Conservation (phyloP, 2,888 invertebrate genomes). For the Caenorhabditis doughertyi region DNA sequence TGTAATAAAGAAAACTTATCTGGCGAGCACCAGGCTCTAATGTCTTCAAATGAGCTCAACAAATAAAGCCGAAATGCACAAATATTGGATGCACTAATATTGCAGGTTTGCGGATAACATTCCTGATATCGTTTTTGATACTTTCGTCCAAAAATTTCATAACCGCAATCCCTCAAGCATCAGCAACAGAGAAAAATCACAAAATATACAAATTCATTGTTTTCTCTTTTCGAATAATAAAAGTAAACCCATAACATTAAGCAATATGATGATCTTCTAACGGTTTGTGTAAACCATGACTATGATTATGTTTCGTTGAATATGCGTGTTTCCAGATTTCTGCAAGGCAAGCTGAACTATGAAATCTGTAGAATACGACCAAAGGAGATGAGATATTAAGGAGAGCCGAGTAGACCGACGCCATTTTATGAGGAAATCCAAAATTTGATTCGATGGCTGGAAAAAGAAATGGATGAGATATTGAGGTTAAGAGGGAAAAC, state of each 20-base stretch:
- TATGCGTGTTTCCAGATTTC: conserved; percentile 75
- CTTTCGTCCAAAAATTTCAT: conserved; percentile 6
- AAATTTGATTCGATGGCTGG: conserved; percentile 77
- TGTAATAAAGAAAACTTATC: no score
- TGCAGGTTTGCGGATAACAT: no score
- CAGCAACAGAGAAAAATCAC: background rate
- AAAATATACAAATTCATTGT: conserved; percentile 36
- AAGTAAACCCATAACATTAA: conserved; percentile 34
- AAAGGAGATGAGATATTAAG: conserved; percentile 61
- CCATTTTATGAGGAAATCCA: conserved; percentile 62
- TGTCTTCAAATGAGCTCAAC: no score
- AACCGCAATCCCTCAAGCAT: background rate
- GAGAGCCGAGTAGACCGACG: conserved; percentile 66
- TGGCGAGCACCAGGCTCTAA: no score
- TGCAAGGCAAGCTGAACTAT: conserved; percentile 72
- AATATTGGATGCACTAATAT: no score
- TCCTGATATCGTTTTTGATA: no score
- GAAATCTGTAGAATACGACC: conserved; percentile 68
- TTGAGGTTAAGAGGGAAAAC: background rate
- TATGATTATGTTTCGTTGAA: conserved; percentile 55
- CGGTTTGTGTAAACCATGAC: conserved; percentile 29
- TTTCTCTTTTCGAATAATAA: background rate
- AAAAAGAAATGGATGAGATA: background rate
- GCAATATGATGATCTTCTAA: conserved; percentile 49
- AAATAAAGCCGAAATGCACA: no score